Base-by-base conservation (phyloP, 2,888 invertebrate species). In the Phortica okadai region DNA sequence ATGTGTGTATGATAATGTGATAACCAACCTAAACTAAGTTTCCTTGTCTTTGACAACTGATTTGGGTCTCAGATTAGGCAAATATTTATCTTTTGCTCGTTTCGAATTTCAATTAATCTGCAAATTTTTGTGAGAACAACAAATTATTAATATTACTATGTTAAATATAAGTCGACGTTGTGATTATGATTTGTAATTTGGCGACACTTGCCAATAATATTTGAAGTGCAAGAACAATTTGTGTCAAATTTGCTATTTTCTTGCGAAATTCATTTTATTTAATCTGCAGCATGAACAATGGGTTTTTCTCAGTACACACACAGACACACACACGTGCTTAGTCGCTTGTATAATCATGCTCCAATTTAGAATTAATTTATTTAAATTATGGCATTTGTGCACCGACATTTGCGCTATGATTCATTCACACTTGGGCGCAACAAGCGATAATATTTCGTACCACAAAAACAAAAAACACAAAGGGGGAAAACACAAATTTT, bases 61-160 rank as follows among this genome's bases (percentile, higher is more conserved):
- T 89, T 88, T 88, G 88, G 88, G 88, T 89, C 84, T 76, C 80
- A 83, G 82, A 79, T 85, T 83, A 77, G 78, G 79, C 79, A 80
- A 80, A 78, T 82, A 86, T 84, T 85, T 80, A 83, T 82, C 86
- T 82, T 86, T 78, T 77, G 76, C 78, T 77, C 41, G 16, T 45
- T 72, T 74, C 54, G 64, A 54, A 62, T 75, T 74, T 74, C 64
- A 66, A 66, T 66, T 66, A 74, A 74, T 74, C 70, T 54, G 8
- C 45, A 45, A 33, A 67, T 4, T 67, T 33, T 10, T 10, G 25
- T 66, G 33, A 16, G 33, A 25, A 8, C 8, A n/a, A 7, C n/a
- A 6, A 11, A 14, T 50, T 50, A 2, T 8, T 14, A 14, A 50
- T 14, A 6, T 50, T 50, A 11, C 50, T 50, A 21, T 21, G 21